A percentile compares a stretch with the other conserved stretches of the same genome.
Evolutionary conservation across 2,113 vertebrate species (phyloP).

Genomic region (Oceanites oceanicus): DNA sequence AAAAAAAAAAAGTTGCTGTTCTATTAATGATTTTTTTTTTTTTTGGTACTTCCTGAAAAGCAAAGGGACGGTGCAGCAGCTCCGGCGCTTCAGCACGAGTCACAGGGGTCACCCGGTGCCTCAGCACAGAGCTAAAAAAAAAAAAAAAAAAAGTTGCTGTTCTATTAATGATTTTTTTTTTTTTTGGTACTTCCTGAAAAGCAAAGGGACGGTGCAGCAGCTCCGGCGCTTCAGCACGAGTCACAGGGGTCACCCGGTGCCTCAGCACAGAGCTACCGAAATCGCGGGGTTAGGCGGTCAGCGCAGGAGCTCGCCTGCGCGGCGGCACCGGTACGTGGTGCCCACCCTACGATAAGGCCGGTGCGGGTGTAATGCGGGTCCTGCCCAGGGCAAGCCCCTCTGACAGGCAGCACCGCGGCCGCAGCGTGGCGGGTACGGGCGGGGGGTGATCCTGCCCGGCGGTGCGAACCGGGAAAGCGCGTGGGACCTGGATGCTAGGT

Average conservation of each 20-base stretch:
- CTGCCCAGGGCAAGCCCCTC: background rate
- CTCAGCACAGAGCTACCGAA: background rate
- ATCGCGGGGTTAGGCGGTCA: rapidly evolving
- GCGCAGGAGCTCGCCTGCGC: rapidly evolving
- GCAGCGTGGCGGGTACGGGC: background rate
- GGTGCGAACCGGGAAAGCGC: rapidly evolving
- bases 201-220: background rate
- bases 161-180: background rate
- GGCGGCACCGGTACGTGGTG: rapidly evolving
- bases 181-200: background rate
- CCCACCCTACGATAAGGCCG: rapidly evolving
- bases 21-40: background rate
- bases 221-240: rapidly evolving
- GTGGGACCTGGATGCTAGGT: background rate
- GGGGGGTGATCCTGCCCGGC: background rate
- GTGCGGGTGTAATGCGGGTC: rapidly evolving
- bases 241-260: background rate
- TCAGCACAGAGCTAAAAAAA: background rate
- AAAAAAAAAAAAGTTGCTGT: background rate
- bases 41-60: background rate
- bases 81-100: rapidly evolving
- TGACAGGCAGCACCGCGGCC: rapidly evolving
- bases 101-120: background rate
- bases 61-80: background rate
- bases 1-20: background rate